Conservation (phyloP, 1,140 invertebrate genomes). For the Bombus confusus region DNA sequence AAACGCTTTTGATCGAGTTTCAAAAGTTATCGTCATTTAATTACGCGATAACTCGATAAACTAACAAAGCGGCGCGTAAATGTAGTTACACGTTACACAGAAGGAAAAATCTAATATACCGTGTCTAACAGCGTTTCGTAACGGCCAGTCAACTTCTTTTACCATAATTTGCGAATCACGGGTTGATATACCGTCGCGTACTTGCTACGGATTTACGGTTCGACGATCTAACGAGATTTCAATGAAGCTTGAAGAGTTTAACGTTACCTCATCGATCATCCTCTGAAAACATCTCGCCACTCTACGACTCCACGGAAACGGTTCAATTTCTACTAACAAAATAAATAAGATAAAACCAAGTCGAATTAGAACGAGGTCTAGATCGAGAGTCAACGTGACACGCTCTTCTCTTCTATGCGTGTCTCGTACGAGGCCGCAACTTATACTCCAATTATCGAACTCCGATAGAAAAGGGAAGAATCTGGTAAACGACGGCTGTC, state of each 20-base stretch:
- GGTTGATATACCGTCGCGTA: neutral
- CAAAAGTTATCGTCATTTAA: too few relatives aligned
- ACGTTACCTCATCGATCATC: neutral
- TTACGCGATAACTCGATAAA: neutral
- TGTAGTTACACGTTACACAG: too few relatives aligned
- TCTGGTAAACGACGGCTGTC: neutral
- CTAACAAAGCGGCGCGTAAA: neutral
- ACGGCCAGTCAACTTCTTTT: neutral
- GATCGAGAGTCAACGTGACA: conserved; percentile 44
- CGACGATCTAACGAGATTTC: neutral
- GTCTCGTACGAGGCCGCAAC: neutral
- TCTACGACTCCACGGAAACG: neutral
- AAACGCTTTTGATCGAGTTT: neutral
- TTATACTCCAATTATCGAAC: neutral
- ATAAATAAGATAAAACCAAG: conserved; percentile 7
- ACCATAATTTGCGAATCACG: neutral
- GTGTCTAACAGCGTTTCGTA: neutral
- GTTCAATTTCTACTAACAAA: neutral
- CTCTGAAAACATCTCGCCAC: neutral
- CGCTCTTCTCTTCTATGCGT: neutral
- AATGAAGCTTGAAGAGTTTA: neutral
- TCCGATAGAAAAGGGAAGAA: neutral
- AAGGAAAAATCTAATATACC: too few relatives aligned
- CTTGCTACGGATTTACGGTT: neutral
- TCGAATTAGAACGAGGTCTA: conserved; percentile 48